Percentiles rank a stretch among this genome's conserved stretches.
Evolutionary conservation across 2,113 vertebrate genomes (phyloP).

Genomic region (Tachysurus vachellii): DNA sequence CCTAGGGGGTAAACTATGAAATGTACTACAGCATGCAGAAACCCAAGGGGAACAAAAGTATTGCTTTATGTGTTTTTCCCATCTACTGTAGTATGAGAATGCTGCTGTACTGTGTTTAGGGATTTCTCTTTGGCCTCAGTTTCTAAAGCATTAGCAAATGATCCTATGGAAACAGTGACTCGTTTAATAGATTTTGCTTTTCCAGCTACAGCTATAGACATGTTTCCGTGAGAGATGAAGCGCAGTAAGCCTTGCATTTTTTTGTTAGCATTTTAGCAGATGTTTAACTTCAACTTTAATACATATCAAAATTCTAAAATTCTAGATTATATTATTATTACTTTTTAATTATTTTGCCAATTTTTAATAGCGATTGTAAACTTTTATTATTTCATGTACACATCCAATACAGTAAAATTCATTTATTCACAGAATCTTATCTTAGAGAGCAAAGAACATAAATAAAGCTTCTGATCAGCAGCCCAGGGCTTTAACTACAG

Average conservation of each 20-base stretch:
- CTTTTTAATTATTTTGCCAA: too few species aligned
- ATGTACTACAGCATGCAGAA: conserved; percentile 26
- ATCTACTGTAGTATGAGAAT: conserved; percentile 62
- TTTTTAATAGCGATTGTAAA: not conserved
- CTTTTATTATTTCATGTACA: not conserved
- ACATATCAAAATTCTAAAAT: not conserved
- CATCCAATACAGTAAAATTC: not conserved
- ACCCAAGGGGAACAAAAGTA: not conserved
- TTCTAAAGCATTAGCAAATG: conserved; percentile 62
- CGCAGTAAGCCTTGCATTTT: conserved; percentile 6
- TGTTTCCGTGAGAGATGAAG: conserved; percentile 20
- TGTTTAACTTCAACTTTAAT: conserved; percentile 20
- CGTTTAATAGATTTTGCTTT: conserved; percentile 54
- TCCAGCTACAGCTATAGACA: conserved; percentile 36
- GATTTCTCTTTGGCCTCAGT: conserved; percentile 57
- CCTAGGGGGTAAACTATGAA: conserved; percentile 33
- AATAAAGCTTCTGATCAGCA: not conserved
- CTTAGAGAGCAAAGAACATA: not conserved
- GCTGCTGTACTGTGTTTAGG: conserved; percentile 59
- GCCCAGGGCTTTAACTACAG: not conserved
- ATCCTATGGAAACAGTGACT: conserved; percentile 71
- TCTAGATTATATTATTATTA: not conserved
- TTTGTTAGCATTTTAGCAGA: conserved; percentile 21
- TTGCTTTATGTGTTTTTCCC: conserved; percentile 67
- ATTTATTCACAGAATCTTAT: not conserved